Conservation (phyloP, 2,888 invertebrate genomes). For the Temnothorax ravouxi region DNA sequence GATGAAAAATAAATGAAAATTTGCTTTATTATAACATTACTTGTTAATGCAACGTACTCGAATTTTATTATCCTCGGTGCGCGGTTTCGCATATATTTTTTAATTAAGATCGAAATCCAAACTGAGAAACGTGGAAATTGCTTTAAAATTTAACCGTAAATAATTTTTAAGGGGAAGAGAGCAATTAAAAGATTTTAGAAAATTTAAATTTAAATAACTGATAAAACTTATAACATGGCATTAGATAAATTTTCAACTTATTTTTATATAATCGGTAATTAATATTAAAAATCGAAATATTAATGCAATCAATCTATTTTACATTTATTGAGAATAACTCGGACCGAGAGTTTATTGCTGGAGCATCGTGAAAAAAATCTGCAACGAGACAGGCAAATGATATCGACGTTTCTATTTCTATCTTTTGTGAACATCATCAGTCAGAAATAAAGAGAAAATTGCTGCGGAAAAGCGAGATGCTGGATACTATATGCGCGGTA, state of each 20-base stretch:
- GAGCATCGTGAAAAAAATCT: neutral
- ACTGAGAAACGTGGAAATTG: neutral
- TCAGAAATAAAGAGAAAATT: slow-evolving; percentile 68
- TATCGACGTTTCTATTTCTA: neutral
- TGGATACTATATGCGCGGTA: slow-evolving; percentile 29
- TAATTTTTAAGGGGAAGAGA: slow-evolving; percentile 1
- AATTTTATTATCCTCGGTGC: slow-evolving; percentile 14
- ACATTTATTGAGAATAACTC: neutral
- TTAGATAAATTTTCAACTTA: neutral
- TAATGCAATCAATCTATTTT: neutral
- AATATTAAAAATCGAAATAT: neutral
- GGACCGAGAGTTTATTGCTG: neutral
- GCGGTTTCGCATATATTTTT: slow-evolving; percentile 9
- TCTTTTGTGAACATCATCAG: slow-evolving; percentile 26
- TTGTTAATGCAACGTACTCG: slow-evolving; percentile 11
- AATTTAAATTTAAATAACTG: neutral
- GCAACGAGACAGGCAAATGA: neutral
- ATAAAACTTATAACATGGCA: neutral
- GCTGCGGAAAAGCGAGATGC: slow-evolving; percentile 34
- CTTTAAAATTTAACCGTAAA: neutral
- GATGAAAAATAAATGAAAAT: slow-evolving; percentile 49
- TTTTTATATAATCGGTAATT: neutral
- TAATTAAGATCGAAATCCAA: neutral
- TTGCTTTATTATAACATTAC: slow-evolving; percentile 41
- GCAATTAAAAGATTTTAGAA: neutral